These are phyloP conservation scores for Byasa hedistus DNA, from an alignment of 2,888 invertebrate species.

Conservation along the genomic window DNA sequence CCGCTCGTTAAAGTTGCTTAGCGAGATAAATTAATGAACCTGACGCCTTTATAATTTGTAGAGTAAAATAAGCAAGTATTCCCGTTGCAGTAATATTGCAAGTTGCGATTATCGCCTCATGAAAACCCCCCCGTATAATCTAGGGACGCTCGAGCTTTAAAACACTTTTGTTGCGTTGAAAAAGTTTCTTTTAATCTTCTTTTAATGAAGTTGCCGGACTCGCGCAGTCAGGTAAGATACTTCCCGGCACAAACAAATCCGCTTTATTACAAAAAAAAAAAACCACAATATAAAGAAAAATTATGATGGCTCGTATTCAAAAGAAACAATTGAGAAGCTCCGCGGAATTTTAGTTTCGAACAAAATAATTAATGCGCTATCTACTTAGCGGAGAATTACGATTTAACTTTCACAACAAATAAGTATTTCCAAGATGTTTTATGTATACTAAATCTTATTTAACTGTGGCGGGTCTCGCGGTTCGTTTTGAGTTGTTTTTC, in stretches of 20 bases:
- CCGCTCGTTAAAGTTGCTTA: no score
- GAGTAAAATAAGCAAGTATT: neutral
- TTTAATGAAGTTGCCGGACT: constrained; percentile 64
- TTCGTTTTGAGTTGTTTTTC: no score
- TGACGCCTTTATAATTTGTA: no score
- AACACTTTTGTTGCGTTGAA: constrained; percentile 43
- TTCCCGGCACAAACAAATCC: constrained; percentile 49
- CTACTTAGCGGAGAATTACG: neutral
- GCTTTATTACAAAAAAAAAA: constrained; percentile 32
- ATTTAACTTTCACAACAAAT: neutral
- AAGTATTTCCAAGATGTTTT: no score
- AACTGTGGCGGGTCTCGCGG: no score
- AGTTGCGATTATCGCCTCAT: constrained; percentile 48
- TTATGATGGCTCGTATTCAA: constrained; percentile 7
- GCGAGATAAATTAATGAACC: no score
- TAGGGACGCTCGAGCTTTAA: constrained; percentile 26
- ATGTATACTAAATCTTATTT: no score
- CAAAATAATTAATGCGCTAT: neutral
- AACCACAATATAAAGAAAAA: constrained; percentile 25
- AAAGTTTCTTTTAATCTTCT: constrained; percentile 67
- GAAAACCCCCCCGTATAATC: constrained; percentile 45
- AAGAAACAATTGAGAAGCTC: neutral
- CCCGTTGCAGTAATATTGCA: constrained; percentile 42
- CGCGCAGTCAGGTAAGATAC: constrained; percentile 52
- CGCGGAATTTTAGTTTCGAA: neutral